Percentiles rank a stretch among this genome's conserved stretches.
phyloP scores from a whole-genome alignment of 2,797 vertebrate genomes.

The Falco cherrug region DNA sequence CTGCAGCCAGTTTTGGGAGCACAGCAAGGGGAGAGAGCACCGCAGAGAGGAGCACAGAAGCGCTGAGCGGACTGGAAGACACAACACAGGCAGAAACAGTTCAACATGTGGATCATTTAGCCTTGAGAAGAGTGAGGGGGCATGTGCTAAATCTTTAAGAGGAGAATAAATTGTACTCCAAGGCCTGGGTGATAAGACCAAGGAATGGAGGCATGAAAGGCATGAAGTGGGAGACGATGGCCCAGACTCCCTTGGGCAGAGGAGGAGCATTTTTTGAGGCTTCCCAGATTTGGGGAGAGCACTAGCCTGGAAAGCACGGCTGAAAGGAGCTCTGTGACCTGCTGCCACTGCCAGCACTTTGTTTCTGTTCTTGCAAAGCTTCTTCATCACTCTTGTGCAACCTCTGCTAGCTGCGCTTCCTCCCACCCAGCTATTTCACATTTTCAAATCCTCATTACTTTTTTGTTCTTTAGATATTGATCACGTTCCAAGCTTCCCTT shows the following conservation, averaged over 20 bases:
- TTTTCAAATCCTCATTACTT: neutral
- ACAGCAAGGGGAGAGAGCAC: neutral
- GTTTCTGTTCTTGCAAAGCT: neutral
- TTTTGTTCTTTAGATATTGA: neutral
- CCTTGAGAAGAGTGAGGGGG: neutral
- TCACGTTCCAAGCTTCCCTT: neutral
- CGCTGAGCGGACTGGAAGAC: neutral
- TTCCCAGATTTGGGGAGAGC: neutral
- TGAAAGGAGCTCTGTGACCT: neutral
- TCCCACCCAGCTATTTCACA: neutral
- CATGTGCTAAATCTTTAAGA: neutral
- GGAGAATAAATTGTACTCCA: neutral
- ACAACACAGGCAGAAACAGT: neutral
- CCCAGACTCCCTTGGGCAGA: neutral
- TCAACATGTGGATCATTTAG: neutral
- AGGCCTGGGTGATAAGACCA: neutral
- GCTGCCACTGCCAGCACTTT: neutral
- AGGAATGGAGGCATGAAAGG: neutral
- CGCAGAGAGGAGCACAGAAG: neutral
- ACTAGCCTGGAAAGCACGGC: accelerated
- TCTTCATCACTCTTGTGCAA: neutral
- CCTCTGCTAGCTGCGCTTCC: neutral
- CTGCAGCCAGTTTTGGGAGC: neutral
- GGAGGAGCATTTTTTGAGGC: neutral
- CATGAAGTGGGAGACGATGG: neutral